Base-by-base conservation (phyloP, 2,888 invertebrate species). In the Orthonychiurus folsomi region DNA sequence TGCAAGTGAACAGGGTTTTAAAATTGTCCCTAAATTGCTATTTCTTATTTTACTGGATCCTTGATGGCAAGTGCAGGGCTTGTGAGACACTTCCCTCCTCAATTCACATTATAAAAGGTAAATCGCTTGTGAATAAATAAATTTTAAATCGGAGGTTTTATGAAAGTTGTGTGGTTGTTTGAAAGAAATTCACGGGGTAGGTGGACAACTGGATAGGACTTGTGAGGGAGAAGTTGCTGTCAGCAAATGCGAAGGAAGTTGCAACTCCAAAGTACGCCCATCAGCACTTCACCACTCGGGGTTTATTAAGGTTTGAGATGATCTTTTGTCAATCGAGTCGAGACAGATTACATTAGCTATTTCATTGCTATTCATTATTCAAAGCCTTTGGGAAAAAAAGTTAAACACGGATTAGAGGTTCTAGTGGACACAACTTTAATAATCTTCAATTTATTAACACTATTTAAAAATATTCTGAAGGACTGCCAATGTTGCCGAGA, bases 401-500 rank as follows among this genome's bases (percentile, higher is more conserved):
- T n/a, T n/a, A n/a, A n/a, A n/a, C n/a, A n/a, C n/a, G n/a, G n/a
- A n/a, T n/a, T n/a, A n/a, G n/a, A n/a, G n/a, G n/a, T n/a, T n/a
- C n/a, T n/a, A n/a, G n/a, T n/a, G 55, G 18, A 21, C 24, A 25
- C 25, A 55, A 55, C 12, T 2, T 20, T 55, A 23, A 25, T 20
- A n/a, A 56, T 5, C 52, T 25, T 3, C 3, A 60, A 60, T n/a
- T 15, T 52, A 53, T 50, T 56, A 26, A 50, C 15, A 15, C 48
- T 50, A 47, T 20, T 63, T 55, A 15, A 37, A 37, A 9, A 9
- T 37, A 9, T 9, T 9, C 15, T 5, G 37, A 76, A 89, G 92
- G 92, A 93, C 80, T 93, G 93, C 76, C 91, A 86, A 75, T 93
- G 93, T 78, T 93, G 93, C 75, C 83, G 91, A 62, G 93, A 93